Conservation (phyloP, 2,888 invertebrate species). For the Mesorhabditis belari region DNA sequence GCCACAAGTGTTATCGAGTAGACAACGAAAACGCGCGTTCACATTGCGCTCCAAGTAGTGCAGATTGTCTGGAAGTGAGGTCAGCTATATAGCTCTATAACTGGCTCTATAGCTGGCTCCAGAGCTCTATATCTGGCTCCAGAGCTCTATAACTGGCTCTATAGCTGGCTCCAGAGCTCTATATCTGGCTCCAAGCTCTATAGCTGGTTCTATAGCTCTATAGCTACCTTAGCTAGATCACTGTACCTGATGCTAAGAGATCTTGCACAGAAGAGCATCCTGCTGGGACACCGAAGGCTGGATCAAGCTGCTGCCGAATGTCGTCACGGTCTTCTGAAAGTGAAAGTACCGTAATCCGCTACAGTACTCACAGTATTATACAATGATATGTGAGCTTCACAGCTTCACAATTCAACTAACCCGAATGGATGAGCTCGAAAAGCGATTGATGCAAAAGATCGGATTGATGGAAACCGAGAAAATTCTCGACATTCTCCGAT, state of each 20-base stretch:
- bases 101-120: too few species aligned
- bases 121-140: too few species aligned
- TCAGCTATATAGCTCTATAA: neutral
- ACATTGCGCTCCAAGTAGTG: conserved; percentile 77
- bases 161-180: too few species aligned
- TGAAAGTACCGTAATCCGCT: too few species aligned
- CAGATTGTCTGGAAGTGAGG: conserved; percentile 23
- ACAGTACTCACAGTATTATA: too few species aligned
- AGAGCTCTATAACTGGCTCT: too few species aligned
- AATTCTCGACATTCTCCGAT: conserved; percentile 97
- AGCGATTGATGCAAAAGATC: conserved; percentile 99
- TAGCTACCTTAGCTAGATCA: neutral
- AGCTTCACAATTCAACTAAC: neutral
- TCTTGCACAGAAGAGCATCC: conserved; percentile 75
- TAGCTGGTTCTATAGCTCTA: neutral
- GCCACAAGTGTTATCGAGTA: conserved; percentile 97
- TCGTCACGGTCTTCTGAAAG: conserved; percentile 90
- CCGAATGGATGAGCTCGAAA: conserved; percentile 95
- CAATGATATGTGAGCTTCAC: too few species aligned
- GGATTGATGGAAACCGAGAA: conserved; percentile 99
- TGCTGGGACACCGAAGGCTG: conserved; percentile 17
- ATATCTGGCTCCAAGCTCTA: too few species aligned
- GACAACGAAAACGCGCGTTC: conserved; percentile 95
- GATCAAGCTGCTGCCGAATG: conserved; percentile 38
- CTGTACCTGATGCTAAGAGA: conserved; percentile 68